A percentile compares a stretch with the other conserved stretches of the same genome.
Conservation (phyloP, 2,113 vertebrate species). For the Pteronura brasiliensis region DNA sequence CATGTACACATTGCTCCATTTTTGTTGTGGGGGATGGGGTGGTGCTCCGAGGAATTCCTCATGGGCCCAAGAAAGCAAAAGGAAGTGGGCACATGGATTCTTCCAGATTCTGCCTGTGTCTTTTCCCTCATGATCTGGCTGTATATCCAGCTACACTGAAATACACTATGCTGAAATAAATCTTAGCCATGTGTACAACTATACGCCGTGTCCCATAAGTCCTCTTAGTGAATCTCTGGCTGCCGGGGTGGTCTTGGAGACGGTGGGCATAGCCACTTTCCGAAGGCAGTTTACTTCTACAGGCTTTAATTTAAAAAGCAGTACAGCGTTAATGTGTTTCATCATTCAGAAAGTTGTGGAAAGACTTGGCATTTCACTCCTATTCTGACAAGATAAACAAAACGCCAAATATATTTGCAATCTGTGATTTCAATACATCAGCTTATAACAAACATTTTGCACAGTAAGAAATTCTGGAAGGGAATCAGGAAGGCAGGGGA, state of each 20-base stretch:
- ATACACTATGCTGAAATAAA: not conserved
- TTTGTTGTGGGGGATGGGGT: not conserved
- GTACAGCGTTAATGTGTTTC: not conserved
- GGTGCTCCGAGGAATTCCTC: not conserved
- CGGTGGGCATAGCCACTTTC: not conserved
- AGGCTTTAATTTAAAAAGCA: not conserved
- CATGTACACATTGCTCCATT: not conserved
- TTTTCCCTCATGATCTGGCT: not conserved
- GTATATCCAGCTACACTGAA: not conserved
- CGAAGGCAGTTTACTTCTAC: not conserved
- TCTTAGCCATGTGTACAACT: not conserved
- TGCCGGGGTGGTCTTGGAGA: not conserved
- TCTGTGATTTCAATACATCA: constrained; percentile 25
- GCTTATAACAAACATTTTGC: constrained; percentile 36
- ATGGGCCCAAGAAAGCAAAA: not conserved
- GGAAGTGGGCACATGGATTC: not conserved
- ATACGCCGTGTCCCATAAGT: not conserved
- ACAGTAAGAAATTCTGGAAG: constrained; percentile 26
- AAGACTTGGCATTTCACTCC: not conserved
- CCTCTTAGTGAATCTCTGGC: not conserved
- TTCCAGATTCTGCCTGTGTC: not conserved
- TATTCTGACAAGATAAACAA: constrained; percentile 38
- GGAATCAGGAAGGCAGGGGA: constrained; percentile 42
- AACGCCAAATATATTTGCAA: constrained; percentile 18
- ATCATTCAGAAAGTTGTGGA: not conserved